Evolutionary conservation across 2,797 vertebrate genomes (phyloP), one percentile per base, ranked within the genome.

Genomic region (Clarias platycephalus): DNA sequence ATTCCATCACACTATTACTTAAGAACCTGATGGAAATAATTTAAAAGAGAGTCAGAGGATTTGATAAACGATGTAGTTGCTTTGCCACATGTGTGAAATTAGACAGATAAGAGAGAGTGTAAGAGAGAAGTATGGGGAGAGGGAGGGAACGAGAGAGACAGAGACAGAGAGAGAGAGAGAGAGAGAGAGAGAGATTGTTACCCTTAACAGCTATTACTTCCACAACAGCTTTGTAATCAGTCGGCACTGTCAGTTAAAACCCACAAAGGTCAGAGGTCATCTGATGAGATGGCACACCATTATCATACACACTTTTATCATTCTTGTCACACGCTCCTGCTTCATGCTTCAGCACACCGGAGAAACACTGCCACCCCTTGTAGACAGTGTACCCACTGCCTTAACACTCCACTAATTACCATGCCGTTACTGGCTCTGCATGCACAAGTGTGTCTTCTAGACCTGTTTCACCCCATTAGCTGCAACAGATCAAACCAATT

Each of bases 401-500:
- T 83, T 80, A 70, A 79, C 64, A 26, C 58, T 34, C 24, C 15
- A 57, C 81, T 86, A 86, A 86, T 86, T 83, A 86, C 60, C 67
- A 24, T 15, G n/a, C 76, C 37, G 68, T 40, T 83, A 53, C 68
- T 63, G 40, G 53, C 15, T 37, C 40, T 53, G 55, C 57, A 37
- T 40, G 53, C 20, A 22, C 34, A 34, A 82, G 57, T 49, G n/a
- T 80, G 83, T 78, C 66, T 66, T 72, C 72, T 63, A 75, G 77
- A 86, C 81, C 78, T 5, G 18, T 37, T 85, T 81, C 81, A 86
- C 64, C 66, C 77, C 72, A 87, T 87, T 86, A 67, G 28, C 86
- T 34, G 62, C 85, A 60, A 86, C 78, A 86, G 85, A 83, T 86
- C 83, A 86, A 86, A 85, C 75, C 86, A 81, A 86, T 79, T 74